Percentiles rank a stretch among this genome's conserved stretches.
Evolutionary conservation across 2,113 vertebrate genomes (phyloP).

Genomic region (Entosphenus tridentatus): DNA sequence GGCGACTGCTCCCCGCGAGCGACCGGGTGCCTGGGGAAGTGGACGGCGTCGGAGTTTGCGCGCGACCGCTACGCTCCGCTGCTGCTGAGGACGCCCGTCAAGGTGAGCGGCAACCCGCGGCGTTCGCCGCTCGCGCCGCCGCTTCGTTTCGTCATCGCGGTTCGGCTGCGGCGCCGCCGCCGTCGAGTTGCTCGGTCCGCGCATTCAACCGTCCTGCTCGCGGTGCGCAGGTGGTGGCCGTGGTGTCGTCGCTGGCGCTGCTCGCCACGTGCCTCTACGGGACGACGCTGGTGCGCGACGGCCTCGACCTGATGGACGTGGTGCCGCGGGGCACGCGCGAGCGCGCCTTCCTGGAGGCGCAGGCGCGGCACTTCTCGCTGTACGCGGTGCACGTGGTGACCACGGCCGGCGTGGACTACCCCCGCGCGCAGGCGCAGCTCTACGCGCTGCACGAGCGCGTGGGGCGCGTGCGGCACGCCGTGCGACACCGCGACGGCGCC

Average conservation of each 20-base stretch:
- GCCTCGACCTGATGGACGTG: slow-evolving; percentile 84
- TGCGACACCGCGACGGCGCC: slow-evolving; percentile 54
- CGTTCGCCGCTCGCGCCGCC: slow-evolving; percentile 4
- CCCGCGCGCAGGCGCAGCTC: slow-evolving; percentile 51
- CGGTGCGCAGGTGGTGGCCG: slow-evolving; percentile 44
- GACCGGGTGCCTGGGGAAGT: slow-evolving; percentile 18
- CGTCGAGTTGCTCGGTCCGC: too few species aligned
- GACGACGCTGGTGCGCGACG: slow-evolving; percentile 70
- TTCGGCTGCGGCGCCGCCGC: too few species aligned
- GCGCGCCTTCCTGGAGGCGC: slow-evolving; percentile 85
- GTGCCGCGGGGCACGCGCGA: slow-evolving; percentile 83
- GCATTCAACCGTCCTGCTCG: too few species aligned
- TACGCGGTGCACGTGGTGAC: slow-evolving; percentile 98
- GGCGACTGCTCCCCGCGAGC: too few species aligned
- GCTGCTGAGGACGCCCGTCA: slow-evolving; percentile 67
- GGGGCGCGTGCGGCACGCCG: slow-evolving; percentile 46
- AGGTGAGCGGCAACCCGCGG: slow-evolving; percentile 30
- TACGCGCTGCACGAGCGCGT: slow-evolving; percentile 76
- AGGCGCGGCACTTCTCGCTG: slow-evolving; percentile 95
- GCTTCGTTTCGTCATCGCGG: too few species aligned
- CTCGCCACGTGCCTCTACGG: slow-evolving; percentile 80
- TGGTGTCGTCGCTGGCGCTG: slow-evolving; percentile 65
- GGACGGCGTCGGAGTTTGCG: slow-evolving; percentile 84
- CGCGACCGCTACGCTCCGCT: slow-evolving; percentile 86
- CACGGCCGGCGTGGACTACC: slow-evolving; percentile 55